A percentile compares a stretch with the other conserved stretches of the same genome.
phyloP scores from a whole-genome alignment of 2,888 invertebrate species.

The Platycnemis pennipes region DNA sequence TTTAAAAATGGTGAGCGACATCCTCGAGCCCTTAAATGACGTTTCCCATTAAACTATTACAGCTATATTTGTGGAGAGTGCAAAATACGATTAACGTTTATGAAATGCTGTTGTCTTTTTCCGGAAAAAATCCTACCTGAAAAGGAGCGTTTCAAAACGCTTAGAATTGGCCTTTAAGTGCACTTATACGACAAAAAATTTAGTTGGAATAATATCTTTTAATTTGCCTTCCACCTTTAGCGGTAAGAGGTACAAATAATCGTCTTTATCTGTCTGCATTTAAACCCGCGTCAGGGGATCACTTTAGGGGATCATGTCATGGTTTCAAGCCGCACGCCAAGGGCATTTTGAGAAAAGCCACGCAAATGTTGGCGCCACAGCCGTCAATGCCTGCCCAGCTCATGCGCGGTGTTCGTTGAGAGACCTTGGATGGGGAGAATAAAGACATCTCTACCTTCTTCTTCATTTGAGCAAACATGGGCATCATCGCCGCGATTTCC shows the following conservation, averaged over 20 bases:
- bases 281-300: not conserved
- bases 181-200: not conserved
- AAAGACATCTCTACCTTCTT: not conserved
- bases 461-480: conserved; percentile 31
- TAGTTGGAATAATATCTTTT: not conserved
- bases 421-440: not conserved
- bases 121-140: not conserved
- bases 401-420: not conserved
- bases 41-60: too few relatives aligned
- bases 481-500: not conserved
- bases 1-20: too few relatives aligned
- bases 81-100: too few relatives aligned
- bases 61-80: too few relatives aligned
- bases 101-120: not conserved
- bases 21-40: too few relatives aligned
- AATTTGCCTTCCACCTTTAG: not conserved
- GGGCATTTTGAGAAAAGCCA: not conserved
- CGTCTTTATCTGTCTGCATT: not conserved
- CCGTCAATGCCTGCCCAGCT: not conserved
- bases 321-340: not conserved
- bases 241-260: not conserved
- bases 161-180: not conserved
- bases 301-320: not conserved
- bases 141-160: not conserved
- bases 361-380: not conserved